Base-by-base conservation (phyloP, 2,888 invertebrate genomes). In the Pomacea canaliculata region DNA sequence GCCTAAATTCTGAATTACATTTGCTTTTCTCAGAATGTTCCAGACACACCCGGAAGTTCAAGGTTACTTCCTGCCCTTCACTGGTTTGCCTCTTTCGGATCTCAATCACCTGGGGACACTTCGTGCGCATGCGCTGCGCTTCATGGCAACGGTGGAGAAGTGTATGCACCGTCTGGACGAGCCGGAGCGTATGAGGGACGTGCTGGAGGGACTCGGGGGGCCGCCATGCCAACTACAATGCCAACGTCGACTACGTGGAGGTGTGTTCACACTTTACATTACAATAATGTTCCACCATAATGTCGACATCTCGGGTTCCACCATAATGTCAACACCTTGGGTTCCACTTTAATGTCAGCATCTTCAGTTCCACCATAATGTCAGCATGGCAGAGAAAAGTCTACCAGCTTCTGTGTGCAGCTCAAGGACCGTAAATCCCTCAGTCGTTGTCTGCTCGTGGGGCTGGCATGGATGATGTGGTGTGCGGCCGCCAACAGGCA, bases 1-100 rank as follows among this genome's bases (percentile, higher is more conserved):
- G 1, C 37, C 37, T 37, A 37, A 37, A 37, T 37, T 37, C 12
- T 56, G 10, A 56, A 56, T 56, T 10, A 1, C 51, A 16, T 1
- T 4, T 1, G 10, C 51, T 56, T 10, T 56, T 56, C 51, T 56
- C 88, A 92, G 93, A 78, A 85, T 92, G 80, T 93, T 93, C 80
- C 92, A 93, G 84, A 92, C 92, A 0, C 92, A 92, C 80, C 93
- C 93, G 4, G 92, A 92, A 80, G 92, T 92, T 13, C 91, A 92
- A 82, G 91, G 92, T 78, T 91, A 91, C 10, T 93, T 92, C 83
- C 89, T 92, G 89, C 91, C 92, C 7, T 92, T 92, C 86, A 90
- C 89, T 63, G 91, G 91, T 1, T 88, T 92, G 37, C 87, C 90
- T 48, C 83, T 89, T 48, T 91, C 91, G 63, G 92, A 92, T 78